Evolutionary conservation across 2,888 invertebrate species (phyloP), one percentile per base, ranked within the genome.

Genomic region (Brenthis hecate): DNA sequence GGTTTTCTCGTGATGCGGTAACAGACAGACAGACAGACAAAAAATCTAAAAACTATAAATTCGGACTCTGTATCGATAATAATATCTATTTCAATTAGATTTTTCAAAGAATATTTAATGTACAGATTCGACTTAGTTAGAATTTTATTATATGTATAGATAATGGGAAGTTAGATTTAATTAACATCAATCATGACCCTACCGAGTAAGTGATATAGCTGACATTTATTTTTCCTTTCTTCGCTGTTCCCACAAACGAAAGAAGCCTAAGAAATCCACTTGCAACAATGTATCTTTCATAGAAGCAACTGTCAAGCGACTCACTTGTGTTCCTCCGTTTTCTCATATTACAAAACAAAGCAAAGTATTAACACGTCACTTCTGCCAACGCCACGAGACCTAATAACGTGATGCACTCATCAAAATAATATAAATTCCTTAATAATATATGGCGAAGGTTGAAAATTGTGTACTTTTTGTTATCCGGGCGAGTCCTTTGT

Each of bases 311-410:
- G 36, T 43, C 36, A 53, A 55, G 28, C 61, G 67, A 68, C 47
- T 68, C 68, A 68, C 63, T 58, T 36, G 57, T 60, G 51, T 55
- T 65, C 70, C 65, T 61, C 47, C 4, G 16, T 54, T 55, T 63
- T 68, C 67, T 70, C 70, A 47, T 56, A 54, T 70, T 70, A 70
- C 70, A 65, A 67, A 70, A 70, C 68, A 71, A 60, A 65, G 68
- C 57, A 68, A 56, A 19, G 36, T 53, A 47, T 56, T 62, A 65
- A 68, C 67, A 65, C 47, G 51, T 66, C 66, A 19, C 70, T 66
- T 54, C 55, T 60, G 55, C 43, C 54, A 65, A 54, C 62, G 14
- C 28, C 23, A 51, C 50, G 13, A 61, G 4, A 13, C 19, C 61
- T 43, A 62, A 65, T 11, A 43, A 43, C 11, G 36, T 11, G 11